phyloP scores from a whole-genome alignment of 2,113 vertebrate genomes.

The Sinocyclocheilus grahami region DNA sequence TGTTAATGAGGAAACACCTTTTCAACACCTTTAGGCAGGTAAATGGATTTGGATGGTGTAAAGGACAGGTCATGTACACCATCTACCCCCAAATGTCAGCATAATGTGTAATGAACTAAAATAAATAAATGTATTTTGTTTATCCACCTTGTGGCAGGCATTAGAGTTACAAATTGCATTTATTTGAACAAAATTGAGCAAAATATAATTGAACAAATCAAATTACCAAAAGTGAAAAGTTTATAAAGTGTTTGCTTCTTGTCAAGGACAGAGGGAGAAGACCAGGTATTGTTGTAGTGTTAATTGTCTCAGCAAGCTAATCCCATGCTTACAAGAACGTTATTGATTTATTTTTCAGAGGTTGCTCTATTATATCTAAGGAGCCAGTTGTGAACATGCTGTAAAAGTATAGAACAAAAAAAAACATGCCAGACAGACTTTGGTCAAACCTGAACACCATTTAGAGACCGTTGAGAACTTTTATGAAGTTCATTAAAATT shows the following conservation, averaged over 20 bases:
- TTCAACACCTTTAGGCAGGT: constrained; percentile 9
- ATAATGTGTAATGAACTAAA: not conserved
- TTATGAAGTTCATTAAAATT: not conserved
- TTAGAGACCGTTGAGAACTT: not conserved
- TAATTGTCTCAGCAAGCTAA: not conserved
- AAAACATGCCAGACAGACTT: not conserved
- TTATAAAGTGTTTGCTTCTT: too few species aligned
- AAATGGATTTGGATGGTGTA: not conserved
- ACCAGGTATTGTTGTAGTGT: too few species aligned
- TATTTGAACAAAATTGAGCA: not conserved
- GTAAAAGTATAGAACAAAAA: not conserved
- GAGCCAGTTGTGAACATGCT: not conserved
- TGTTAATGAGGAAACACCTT: not conserved
- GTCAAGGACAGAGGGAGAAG: too few species aligned
- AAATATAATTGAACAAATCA: not conserved
- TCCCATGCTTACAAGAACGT: not conserved
- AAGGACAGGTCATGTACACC: not conserved
- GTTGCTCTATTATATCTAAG: not conserved
- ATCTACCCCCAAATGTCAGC: not conserved
- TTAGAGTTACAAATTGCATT: not conserved
- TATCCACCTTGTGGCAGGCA: not conserved
- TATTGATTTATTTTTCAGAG: not conserved
- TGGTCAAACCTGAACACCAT: not conserved
- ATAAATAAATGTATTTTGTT: not conserved
- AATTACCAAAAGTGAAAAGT: too few species aligned